Evolutionary conservation across 2,113 vertebrate species (phyloP).

Genomic region (Clarias batrachus): DNA sequence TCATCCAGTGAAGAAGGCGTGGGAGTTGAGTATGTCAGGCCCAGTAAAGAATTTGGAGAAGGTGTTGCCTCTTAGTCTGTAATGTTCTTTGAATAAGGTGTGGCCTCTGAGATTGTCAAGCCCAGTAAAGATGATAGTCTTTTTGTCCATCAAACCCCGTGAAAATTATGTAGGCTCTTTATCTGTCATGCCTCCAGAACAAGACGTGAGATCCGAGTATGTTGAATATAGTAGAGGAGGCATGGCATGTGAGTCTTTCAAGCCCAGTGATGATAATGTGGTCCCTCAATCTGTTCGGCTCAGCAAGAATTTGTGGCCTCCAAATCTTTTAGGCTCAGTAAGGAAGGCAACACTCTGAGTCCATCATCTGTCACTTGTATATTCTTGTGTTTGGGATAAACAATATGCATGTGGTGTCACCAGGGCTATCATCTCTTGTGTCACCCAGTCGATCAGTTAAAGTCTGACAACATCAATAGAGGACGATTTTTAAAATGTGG

Average conservation of each 20-base stretch:
- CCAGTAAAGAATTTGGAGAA: background rate
- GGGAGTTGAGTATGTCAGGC: background rate
- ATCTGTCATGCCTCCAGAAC: background rate
- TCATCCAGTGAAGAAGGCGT: background rate
- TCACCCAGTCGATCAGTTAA: no score
- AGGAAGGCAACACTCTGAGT: background rate
- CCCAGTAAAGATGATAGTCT: background rate
- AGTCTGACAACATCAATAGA: no score
- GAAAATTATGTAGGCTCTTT: slow-evolving; percentile 32
- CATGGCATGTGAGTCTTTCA: background rate
- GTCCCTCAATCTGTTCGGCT: no score
- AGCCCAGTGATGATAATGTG: background rate
- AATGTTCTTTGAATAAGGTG: background rate
- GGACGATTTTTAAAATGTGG: no score
- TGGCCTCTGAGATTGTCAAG: background rate
- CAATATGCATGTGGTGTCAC: no score
- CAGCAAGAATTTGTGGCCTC: background rate
- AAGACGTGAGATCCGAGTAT: background rate
- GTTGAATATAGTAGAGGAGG: background rate
- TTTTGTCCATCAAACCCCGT: slow-evolving; percentile 37
- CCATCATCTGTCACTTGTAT: background rate
- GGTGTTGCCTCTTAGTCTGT: background rate
- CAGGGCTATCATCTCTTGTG: no score
- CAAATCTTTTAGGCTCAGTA: background rate
- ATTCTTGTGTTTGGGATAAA: background rate